Conservation (phyloP, 2,888 invertebrate genomes). For the Ornithoptera alexandrae region DNA sequence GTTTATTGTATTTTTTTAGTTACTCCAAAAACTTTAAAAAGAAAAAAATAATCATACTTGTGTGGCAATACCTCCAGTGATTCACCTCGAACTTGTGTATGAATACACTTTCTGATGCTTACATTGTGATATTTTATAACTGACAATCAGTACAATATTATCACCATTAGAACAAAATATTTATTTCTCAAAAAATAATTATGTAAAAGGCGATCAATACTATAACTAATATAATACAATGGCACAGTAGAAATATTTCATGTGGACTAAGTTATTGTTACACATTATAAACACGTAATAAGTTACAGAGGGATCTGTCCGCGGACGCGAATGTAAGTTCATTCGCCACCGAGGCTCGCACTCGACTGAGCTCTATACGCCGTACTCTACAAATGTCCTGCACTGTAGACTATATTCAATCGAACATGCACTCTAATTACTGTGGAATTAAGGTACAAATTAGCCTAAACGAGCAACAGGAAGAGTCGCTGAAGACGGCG, state of each 20-base stretch:
- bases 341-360: slow-evolving; percentile 60
- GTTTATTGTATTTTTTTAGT: background rate
- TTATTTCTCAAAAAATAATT: background rate
- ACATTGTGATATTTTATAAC: background rate
- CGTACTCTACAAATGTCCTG: slow-evolving; percentile 56
- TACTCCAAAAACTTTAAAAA: background rate
- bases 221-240: background rate
- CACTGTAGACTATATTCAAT: slow-evolving; percentile 32
- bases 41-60: background rate
- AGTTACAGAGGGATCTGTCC: slow-evolving; percentile 54
- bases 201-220: background rate
- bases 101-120: background rate
- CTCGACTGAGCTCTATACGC: slow-evolving; percentile 66
- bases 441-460: slow-evolving; percentile 40
- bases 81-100: background rate
- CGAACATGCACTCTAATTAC: slow-evolving; percentile 47
- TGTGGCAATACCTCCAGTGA: background rate
- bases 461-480: slow-evolving; percentile 33
- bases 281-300: slow-evolving; percentile 56
- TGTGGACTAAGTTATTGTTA: background rate
- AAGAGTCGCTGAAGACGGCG: slow-evolving; percentile 39
- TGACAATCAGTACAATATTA: background rate
- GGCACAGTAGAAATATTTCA: background rate
- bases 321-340: slow-evolving; percentile 44
- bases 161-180: background rate